Base-by-base conservation (phyloP, 2,113 vertebrate genomes). In the Microtus ochrogaster region DNA sequence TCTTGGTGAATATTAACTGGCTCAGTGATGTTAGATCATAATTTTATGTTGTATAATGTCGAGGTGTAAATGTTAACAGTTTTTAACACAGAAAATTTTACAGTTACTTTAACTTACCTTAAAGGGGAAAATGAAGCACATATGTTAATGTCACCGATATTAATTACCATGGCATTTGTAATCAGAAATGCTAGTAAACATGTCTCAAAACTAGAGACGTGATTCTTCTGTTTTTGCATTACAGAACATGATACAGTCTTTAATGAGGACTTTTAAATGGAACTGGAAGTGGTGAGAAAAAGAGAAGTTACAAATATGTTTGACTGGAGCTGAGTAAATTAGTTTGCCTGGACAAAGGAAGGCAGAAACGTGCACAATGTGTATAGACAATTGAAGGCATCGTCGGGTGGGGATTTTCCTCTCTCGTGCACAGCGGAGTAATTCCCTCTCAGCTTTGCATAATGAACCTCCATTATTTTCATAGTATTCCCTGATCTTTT, bases 31-130 rank as follows among this genome's bases (percentile, higher is more conserved):
- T 72, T 14, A 90, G 44, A 47, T 79, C 90, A 65, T 73, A 83
- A 74, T 78, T 72, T 73, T 92, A 26, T 36, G 72, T 21, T 73
- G 21, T 7, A 66, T 68, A 47, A 3, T 76, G 9, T 22, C 52
- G 26, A 52, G 16, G 1, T 77, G 61, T 84, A 78, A 79, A 7
- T 41, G 28, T 44, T 78, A 74, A 92, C 28, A 79, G 41, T 41
- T 85, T 85, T 89, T 89, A 89, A 91, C 10, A 7, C 28, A 91
- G 44, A 47, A 78, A 93, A 63, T 89, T 91, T 74, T 39, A 90
- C 21, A 87, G 24, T 78, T 58, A 66, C 58, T 5, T 7, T 90
- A 81, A 49, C 24, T 72, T 66, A 82, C 44, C 47, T 28, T 65
- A 85, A 92, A 72, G 10, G 79, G 28, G 81, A 90, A 94, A 58